phyloP scores from a whole-genome alignment of 1,140 invertebrate genomes.

The Centruroides vittatus region DNA sequence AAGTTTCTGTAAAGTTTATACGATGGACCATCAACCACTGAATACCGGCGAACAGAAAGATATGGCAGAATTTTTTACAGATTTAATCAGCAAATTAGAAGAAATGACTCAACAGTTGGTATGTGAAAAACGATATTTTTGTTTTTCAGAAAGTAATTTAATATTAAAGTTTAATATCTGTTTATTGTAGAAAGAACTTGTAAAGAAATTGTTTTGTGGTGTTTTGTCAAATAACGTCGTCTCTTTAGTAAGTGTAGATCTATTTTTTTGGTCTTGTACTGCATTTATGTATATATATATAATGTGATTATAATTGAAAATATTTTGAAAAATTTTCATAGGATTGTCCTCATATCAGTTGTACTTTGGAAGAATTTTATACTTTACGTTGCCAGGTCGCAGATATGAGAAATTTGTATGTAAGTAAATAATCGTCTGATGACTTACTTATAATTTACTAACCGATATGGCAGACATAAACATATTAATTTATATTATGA shows the following conservation, averaged over 20 bases:
- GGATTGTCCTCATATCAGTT: slow-evolving; percentile 87
- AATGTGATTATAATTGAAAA: background rate
- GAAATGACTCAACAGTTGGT: slow-evolving; percentile 81
- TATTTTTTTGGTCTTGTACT: background rate
- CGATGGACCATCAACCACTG: slow-evolving; percentile 87
- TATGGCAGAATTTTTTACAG: slow-evolving; percentile 96
- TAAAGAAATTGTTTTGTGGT: slow-evolving; percentile 84
- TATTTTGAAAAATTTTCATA: slow-evolving; percentile 21
- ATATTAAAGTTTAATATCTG: background rate
- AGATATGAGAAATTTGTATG: slow-evolving; percentile 85
- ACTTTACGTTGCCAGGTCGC: slow-evolving; percentile 89
- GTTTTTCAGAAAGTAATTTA: background rate
- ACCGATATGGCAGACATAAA: too few species aligned
- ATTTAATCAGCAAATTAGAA: slow-evolving; percentile 86
- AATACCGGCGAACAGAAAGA: slow-evolving; percentile 96
- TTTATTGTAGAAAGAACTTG: slow-evolving; percentile 50
- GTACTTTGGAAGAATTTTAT: slow-evolving; percentile 90
- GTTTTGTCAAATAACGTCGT: slow-evolving; percentile 89
- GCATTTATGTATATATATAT: background rate
- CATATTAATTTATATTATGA: too few species aligned
- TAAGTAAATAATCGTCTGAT: slow-evolving; percentile 23
- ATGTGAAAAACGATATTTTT: slow-evolving; percentile 1
- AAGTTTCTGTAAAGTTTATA: slow-evolving; percentile 90
- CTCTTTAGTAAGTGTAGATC: slow-evolving; percentile 44
- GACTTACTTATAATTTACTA: too few species aligned